Evolutionary conservation across 1,140 invertebrate genomes (phyloP).

Genomic region (Achatina immaculata): DNA sequence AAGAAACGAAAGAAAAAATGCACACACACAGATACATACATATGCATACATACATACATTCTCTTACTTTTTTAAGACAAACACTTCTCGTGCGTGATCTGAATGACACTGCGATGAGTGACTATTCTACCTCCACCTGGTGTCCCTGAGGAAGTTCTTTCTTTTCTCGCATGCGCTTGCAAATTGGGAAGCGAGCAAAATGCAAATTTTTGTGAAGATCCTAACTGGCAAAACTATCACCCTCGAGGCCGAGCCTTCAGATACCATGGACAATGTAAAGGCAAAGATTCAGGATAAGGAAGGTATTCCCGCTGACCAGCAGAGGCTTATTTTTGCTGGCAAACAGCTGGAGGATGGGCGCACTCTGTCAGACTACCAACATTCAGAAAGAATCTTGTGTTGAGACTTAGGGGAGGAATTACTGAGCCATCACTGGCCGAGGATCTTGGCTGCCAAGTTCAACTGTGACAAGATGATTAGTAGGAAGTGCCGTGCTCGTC

Average conservation of each 20-base stretch:
- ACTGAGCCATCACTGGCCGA: conserved; percentile 98
- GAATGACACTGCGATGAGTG: background rate
- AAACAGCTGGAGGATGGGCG: conserved; percentile 94
- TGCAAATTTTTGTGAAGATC: conserved; percentile 95
- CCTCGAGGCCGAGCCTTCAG: background rate
- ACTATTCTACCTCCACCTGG: background rate
- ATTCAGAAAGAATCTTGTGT: conserved; percentile 82
- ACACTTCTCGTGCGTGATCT: background rate
- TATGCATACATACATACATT: no score
- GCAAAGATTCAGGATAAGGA: conserved; percentile 71
- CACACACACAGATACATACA: no score
- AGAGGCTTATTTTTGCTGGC: conserved; percentile 76
- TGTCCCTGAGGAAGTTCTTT: background rate
- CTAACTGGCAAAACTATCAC: conserved; percentile 91
- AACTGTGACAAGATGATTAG: conserved; percentile 99
- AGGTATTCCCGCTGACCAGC: conserved; percentile 72
- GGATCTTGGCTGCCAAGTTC: conserved; percentile 97
- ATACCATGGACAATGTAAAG: background rate
- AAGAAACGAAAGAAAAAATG: no score
- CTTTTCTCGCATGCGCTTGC: conserved; percentile 30
- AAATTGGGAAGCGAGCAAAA: conserved; percentile 62
- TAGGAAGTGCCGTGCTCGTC: conserved; percentile 98
- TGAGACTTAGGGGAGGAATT: conserved; percentile 84
- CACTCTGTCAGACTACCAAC: conserved; percentile 79
- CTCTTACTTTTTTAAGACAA: no score